phyloP scores from a whole-genome alignment of 2,113 vertebrate species.

The Emydura subglobosa region DNA sequence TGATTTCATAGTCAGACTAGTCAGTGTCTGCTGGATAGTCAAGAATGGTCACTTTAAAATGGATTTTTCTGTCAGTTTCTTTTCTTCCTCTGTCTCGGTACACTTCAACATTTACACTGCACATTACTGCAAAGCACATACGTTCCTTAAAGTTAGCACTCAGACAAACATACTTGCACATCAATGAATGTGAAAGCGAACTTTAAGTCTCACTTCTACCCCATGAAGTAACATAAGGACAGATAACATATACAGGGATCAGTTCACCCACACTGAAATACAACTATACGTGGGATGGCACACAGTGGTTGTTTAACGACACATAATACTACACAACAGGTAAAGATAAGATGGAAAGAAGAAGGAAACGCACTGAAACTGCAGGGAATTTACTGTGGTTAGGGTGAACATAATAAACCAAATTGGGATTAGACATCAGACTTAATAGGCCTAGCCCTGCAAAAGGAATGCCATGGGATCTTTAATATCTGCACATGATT shows the following conservation, averaged over 20 bases:
- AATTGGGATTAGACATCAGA: conserved; percentile 24
- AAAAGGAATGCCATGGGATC: background rate
- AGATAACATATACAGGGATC: background rate
- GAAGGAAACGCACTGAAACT: background rate
- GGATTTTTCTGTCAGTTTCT: conserved; percentile 53
- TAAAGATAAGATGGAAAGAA: background rate
- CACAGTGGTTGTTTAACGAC: background rate
- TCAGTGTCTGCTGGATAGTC: conserved; percentile 32
- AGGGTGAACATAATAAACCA: background rate
- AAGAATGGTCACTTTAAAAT: conserved; percentile 37
- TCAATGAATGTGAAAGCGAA: background rate
- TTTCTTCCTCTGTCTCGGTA: conserved; percentile 21
- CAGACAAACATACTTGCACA: background rate
- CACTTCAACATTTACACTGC: conserved; percentile 34
- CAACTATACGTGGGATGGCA: background rate
- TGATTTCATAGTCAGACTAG: conserved; percentile 7
- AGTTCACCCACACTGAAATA: background rate
- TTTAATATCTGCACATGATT: conserved; percentile 1
- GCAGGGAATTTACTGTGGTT: background rate
- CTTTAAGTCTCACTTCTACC: accelerated
- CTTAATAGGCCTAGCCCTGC: background rate
- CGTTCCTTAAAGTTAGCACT: background rate
- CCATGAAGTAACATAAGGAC: background rate
- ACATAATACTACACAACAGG: background rate
- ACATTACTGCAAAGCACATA: background rate